Evolutionary conservation across 2,888 invertebrate genomes (phyloP).

Genomic region (Pandemis corylana): DNA sequence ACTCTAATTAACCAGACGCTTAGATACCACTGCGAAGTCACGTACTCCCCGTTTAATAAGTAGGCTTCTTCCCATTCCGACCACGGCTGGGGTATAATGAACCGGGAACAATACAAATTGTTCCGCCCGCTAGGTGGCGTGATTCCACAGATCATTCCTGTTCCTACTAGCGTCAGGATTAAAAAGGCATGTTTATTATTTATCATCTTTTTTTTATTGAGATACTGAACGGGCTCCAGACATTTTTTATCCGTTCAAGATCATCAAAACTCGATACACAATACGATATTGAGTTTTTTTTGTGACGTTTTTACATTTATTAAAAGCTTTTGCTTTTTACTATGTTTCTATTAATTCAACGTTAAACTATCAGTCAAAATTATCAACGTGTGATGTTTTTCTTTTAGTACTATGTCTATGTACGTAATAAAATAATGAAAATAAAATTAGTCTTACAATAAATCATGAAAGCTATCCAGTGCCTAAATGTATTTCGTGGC

Average conservation of each 20-base stretch:
- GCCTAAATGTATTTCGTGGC: neutral
- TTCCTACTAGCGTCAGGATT: neutral
- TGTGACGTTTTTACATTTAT: no score
- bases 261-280: neutral
- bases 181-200: neutral
- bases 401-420: no score
- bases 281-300: no score
- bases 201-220: no score
- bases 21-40: slow-evolving; percentile 25
- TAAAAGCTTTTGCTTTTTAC: no score
- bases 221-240: no score
- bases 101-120: slow-evolving; percentile 40
- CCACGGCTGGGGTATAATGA: slow-evolving; percentile 42
- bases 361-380: no score
- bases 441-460: no score
- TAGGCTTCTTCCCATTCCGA: slow-evolving; percentile 41
- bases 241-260: neutral
- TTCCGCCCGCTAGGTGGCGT: slow-evolving; percentile 32
- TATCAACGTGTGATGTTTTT: no score
- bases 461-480: neutral
- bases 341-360: no score
- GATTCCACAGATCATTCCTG: slow-evolving; percentile 22
- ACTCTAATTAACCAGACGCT: slow-evolving; percentile 31
- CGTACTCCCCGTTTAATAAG: slow-evolving; percentile 40
- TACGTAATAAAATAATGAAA: no score